Evolutionary conservation across 2,113 vertebrate species (phyloP).

Genomic region (Elachura formosa): DNA sequence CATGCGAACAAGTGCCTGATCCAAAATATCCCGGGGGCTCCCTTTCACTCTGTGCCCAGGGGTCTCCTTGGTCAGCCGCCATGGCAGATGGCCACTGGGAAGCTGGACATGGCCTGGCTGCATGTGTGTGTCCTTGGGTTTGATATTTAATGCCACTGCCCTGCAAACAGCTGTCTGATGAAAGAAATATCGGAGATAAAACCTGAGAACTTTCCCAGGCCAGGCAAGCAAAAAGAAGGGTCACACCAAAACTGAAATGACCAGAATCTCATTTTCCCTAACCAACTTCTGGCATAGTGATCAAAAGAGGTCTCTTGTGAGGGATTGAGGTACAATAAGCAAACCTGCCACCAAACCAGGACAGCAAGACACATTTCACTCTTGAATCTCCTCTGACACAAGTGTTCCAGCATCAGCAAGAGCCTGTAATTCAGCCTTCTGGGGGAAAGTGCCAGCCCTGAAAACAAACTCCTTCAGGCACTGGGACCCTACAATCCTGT

Average conservation of each 20-base stretch:
- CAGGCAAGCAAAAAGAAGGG: background rate
- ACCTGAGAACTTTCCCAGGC: background rate
- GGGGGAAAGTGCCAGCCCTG: background rate
- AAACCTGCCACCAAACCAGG: background rate
- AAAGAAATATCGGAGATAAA: conserved; percentile 11
- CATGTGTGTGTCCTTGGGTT: conserved; percentile 34
- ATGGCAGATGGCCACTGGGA: conserved; percentile 40
- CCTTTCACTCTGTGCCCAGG: conserved; percentile 23
- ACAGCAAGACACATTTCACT: background rate
- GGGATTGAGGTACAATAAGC: background rate
- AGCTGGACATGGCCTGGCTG: background rate
- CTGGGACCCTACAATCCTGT: background rate
- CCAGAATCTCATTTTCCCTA: background rate
- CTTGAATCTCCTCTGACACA: background rate
- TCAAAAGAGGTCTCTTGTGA: background rate
- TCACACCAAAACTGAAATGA: background rate
- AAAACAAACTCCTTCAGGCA: background rate
- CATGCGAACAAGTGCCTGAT: background rate
- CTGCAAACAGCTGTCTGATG: conserved; percentile 42
- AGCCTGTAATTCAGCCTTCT: background rate
- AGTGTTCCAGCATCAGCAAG: background rate
- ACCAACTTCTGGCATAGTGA: background rate
- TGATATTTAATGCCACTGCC: conserved; percentile 49
- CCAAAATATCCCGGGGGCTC: conserved; percentile 23
- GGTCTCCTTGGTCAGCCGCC: conserved; percentile 31